Conservation (phyloP, 1,140 invertebrate genomes). For the Andrena cerasifolii region DNA sequence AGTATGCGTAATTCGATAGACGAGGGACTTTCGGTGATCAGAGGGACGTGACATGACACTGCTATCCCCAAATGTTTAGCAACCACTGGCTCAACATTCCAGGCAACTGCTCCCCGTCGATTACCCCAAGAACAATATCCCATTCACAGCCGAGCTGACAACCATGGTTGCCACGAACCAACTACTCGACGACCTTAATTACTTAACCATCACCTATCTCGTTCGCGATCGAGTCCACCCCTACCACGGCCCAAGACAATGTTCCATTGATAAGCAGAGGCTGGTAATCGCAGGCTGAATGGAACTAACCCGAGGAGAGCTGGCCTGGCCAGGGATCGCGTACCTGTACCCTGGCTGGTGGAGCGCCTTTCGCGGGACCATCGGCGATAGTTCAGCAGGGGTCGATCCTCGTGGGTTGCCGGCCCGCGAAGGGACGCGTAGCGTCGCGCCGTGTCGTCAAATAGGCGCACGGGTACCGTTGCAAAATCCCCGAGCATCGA, state of each 20-base stretch:
- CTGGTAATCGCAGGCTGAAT: slow-evolving; percentile 7
- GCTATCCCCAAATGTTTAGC: no score
- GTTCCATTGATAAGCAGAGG: neutral
- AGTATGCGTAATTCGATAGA: no score
- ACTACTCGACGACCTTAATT: no score
- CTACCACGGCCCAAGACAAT: slow-evolving; percentile 7
- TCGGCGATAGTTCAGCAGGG: slow-evolving; percentile 13
- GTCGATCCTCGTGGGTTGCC: slow-evolving; percentile 35
- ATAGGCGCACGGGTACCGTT: slow-evolving; percentile 59
- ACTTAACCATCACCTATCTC: no score
- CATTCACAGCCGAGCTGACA: neutral
- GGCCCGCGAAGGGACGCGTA: slow-evolving; percentile 22
- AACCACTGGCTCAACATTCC: no score
- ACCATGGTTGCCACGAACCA: no score
- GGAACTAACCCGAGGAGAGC: no score
- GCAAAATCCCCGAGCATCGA: slow-evolving; percentile 47
- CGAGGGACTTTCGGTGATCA: no score
- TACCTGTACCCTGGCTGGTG: slow-evolving; percentile 2
- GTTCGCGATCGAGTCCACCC: no score
- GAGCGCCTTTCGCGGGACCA: neutral
- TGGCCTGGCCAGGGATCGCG: no score
- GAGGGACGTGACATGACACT: no score
- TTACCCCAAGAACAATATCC: neutral
- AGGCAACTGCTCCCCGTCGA: no score
- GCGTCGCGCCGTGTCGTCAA: slow-evolving; percentile 29